phyloP scores from a whole-genome alignment of 2,888 invertebrate genomes.

The Papilio elwesi region DNA sequence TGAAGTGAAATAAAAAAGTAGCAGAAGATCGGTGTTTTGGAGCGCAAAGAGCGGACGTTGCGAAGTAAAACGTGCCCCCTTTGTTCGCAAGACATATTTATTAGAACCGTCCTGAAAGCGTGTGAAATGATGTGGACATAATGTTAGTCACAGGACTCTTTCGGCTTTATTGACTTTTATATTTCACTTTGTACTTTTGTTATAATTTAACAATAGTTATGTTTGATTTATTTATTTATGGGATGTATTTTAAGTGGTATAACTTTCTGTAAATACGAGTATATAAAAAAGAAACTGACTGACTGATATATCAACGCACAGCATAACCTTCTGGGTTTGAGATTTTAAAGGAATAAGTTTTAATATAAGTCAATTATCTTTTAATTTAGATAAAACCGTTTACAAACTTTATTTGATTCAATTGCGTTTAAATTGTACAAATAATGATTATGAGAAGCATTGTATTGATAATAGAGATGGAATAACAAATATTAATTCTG shows the following conservation, averaged over 20 bases:
- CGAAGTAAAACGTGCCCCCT: conserved; percentile 29
- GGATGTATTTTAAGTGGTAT: background rate
- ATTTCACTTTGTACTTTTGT: conserved; percentile 27
- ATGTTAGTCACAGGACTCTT: conserved; percentile 30
- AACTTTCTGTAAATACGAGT: background rate
- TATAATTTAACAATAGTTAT: conserved; percentile 13
- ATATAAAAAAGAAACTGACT: no score
- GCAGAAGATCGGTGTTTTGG: conserved; percentile 22
- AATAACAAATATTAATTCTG: conserved; percentile 15
- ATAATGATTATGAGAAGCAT: background rate
- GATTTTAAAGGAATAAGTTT: no score
- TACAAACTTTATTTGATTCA: background rate
- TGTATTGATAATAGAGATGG: conserved; percentile 18
- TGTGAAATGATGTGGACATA: conserved; percentile 36
- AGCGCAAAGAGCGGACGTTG: conserved; percentile 23
- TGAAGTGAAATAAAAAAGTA: conserved; percentile 1
- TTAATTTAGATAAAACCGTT: background rate
- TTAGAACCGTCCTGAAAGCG: conserved; percentile 35
- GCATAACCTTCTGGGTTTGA: no score
- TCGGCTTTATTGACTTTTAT: conserved; percentile 31
- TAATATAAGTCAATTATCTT: no score
- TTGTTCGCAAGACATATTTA: conserved; percentile 36
- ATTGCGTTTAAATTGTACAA: conserved; percentile 3
- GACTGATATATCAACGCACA: no score
- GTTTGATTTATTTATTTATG: background rate